Evolutionary conservation across 2,888 invertebrate genomes (phyloP).

Genomic region (Pemphredon lugubris): DNA sequence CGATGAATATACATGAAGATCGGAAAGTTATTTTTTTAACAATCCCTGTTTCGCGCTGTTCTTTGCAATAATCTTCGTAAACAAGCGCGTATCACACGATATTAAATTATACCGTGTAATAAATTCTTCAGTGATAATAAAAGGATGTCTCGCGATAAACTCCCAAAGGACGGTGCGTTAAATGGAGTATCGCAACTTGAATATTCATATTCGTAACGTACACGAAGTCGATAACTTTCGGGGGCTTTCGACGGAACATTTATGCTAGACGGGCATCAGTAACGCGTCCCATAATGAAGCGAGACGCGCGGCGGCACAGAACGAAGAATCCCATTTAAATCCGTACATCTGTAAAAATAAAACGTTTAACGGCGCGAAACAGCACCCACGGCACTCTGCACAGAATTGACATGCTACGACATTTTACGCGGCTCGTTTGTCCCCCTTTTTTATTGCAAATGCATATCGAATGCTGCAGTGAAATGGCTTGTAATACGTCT

Average conservation of each 20-base stretch:
- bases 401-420: slow-evolving; percentile 37
- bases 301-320: slow-evolving; percentile 15
- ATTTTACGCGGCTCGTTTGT: slow-evolving; percentile 54
- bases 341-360: slow-evolving; percentile 50
- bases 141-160: background rate
- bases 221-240: slow-evolving; percentile 19
- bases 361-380: slow-evolving; percentile 48
- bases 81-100: background rate
- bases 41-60: no score
- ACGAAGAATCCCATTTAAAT: slow-evolving; percentile 48
- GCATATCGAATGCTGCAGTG: slow-evolving; percentile 48
- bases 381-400: slow-evolving; percentile 33
- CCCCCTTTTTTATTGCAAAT: slow-evolving; percentile 61
- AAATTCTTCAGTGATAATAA: slow-evolving; percentile 4
- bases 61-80: background rate
- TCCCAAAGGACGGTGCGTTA: slow-evolving; percentile 10
- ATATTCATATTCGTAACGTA: slow-evolving; percentile 35
- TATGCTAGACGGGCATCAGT: slow-evolving; percentile 28
- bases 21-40: no score
- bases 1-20: no score
- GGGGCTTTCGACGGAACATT: slow-evolving; percentile 48
- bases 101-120: background rate
- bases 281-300: slow-evolving; percentile 14
- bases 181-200: slow-evolving; percentile 25
- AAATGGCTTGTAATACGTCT: slow-evolving; percentile 50